Percentiles rank a stretch among this genome's conserved stretches.
phyloP scores from a whole-genome alignment of 2,113 vertebrate species.

The Axis porcinus region DNA sequence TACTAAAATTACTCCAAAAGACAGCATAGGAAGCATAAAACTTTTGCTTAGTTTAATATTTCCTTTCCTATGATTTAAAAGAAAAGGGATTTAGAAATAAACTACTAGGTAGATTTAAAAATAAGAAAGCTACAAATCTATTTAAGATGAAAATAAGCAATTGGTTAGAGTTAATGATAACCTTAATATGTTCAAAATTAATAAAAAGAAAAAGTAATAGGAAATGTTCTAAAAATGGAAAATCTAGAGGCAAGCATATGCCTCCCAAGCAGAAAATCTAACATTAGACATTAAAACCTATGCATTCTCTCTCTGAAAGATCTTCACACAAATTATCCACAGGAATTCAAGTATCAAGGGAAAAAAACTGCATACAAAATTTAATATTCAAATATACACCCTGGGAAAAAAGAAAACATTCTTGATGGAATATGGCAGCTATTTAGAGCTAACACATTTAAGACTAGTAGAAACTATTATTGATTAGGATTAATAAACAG shows the following conservation, averaged over 20 bases:
- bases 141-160: conserved; percentile 36
- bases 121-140: conserved; percentile 35
- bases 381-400: not conserved
- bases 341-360: not conserved
- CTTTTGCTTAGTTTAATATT: conserved; percentile 25
- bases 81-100: conserved; percentile 5
- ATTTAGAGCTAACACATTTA: conserved; percentile 35
- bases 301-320: not conserved
- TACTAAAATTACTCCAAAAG: conserved; percentile 27
- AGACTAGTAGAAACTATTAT: conserved; percentile 43
- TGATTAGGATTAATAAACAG: conserved; percentile 47
- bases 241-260: not conserved
- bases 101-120: not conserved
- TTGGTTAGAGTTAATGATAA: conserved; percentile 5
- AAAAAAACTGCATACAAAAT: not conserved
- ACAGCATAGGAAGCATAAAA: conserved; percentile 26
- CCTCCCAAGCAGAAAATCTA: conserved; percentile 22
- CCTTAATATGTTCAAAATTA: conserved; percentile 40
- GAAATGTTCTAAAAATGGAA: conserved; percentile 24
- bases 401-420: not conserved
- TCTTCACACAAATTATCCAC: not conserved
- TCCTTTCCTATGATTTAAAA: conserved; percentile 32
- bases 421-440: not conserved
- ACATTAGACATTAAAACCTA: not conserved
- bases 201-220: conserved; percentile 10